A percentile compares a stretch with the other conserved stretches of the same genome.
Conservation (phyloP, 2,888 invertebrate genomes). For the Baccha elongata region DNA sequence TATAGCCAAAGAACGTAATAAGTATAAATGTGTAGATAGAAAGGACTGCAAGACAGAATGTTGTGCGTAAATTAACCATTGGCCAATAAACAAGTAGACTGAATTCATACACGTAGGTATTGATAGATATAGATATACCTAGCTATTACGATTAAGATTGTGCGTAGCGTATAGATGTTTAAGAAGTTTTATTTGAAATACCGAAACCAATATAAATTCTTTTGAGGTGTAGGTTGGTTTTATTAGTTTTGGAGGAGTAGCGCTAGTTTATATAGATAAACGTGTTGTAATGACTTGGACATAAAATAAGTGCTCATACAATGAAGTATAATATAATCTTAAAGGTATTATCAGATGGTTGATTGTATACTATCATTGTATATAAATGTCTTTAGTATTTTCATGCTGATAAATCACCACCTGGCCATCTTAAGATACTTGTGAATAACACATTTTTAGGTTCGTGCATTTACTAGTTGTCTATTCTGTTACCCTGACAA, state of each 20-base stretch:
- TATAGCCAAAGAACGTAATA: neutral
- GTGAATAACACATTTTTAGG: too few species aligned
- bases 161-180: conserved; percentile 29
- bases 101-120: too few species aligned
- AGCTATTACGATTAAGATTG: conserved; percentile 31
- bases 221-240: conserved; percentile 1
- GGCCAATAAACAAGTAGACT: conserved; percentile 29
- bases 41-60: conserved; percentile 24
- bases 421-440: too few species aligned
- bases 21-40: neutral
- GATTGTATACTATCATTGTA: too few species aligned
- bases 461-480: too few species aligned
- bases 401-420: too few species aligned
- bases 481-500: too few species aligned
- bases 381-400: too few species aligned
- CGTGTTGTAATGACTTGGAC: neutral
- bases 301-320: conserved; percentile 1
- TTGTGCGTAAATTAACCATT: conserved; percentile 49
- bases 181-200: neutral
- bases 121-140: too few species aligned
- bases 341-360: neutral
- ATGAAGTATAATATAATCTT: neutral
- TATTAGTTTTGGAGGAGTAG: neutral
- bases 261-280: neutral
- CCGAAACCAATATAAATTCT: conserved; percentile 18